These are phyloP conservation scores for Serinus canaria DNA, from an alignment of 2,113 vertebrate species.

Conservation along the genomic window DNA sequence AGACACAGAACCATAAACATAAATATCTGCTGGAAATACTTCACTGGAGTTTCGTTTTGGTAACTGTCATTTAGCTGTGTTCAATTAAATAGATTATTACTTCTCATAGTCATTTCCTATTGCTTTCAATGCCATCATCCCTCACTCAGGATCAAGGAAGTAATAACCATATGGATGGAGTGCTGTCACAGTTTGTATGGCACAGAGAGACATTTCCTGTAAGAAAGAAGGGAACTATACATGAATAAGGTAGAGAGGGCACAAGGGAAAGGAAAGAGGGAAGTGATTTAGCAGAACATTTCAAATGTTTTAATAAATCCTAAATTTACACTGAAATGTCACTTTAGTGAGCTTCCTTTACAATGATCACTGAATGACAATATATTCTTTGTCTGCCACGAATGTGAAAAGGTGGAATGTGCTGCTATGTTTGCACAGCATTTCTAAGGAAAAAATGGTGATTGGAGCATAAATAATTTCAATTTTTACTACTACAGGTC, in stretches of 20 bases:
- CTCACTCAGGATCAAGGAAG: not conserved
- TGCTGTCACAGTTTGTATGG: not conserved
- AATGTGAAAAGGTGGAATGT: not conserved
- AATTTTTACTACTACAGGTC: not conserved
- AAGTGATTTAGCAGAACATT: not conserved
- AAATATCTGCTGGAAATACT: not conserved
- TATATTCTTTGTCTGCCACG: not conserved
- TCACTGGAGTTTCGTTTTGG: not conserved
- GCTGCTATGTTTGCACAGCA: not conserved
- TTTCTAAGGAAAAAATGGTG: not conserved
- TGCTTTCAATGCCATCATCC: not conserved
- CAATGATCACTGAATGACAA: not conserved
- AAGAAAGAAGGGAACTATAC: not conserved
- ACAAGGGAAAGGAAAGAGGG: not conserved
- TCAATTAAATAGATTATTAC: not conserved
- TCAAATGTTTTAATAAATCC: slow-evolving; percentile 33
- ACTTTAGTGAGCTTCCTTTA: not conserved
- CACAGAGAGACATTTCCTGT: not conserved
- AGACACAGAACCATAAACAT: not conserved
- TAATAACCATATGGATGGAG: not conserved
- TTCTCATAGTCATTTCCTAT: not conserved
- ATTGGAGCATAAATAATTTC: not conserved
- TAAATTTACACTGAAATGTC: slow-evolving; percentile 40
- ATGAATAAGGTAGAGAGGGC: not conserved
- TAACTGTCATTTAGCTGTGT: not conserved